These are phyloP conservation scores for Dolichopus griseipennis DNA, from an alignment of 2,888 invertebrate genomes.

Conservation along the genomic window DNA sequence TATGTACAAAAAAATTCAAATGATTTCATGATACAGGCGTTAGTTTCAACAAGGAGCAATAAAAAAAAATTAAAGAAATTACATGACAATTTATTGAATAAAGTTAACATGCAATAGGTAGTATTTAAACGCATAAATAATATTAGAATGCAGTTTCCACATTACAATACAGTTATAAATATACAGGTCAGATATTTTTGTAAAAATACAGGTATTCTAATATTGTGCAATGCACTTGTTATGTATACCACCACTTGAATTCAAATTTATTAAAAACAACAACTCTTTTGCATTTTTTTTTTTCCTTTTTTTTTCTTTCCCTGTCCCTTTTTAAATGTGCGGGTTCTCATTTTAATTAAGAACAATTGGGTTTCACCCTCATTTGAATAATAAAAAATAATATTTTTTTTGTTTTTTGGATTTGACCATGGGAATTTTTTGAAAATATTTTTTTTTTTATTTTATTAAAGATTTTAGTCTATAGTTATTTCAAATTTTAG, in stretches of 20 bases:
- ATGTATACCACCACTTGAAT: no score
- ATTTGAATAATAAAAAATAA: background rate
- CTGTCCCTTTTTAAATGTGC: background rate
- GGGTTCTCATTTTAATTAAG: background rate
- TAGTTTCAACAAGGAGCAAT: background rate
- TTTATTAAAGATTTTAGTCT: no score
- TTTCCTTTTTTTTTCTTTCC: background rate
- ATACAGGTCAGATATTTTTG: background rate
- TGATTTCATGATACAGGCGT: background rate
- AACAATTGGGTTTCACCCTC: background rate
- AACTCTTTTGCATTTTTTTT: background rate
- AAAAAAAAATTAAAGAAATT: background rate
- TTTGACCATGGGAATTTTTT: background rate
- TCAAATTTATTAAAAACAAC: no score
- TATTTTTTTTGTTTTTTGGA: background rate
- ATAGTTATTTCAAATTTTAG: no score
- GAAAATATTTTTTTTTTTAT: background rate
- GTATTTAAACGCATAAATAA: background rate
- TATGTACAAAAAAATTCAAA: background rate
- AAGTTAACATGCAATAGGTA: background rate
- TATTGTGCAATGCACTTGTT: conserved; percentile 1
- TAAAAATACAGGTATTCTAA: background rate
- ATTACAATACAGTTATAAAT: background rate
- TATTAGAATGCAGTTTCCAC: background rate
- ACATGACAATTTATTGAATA: background rate